Evolutionary conservation across 2,797 vertebrate species (phyloP), one percentile per base, ranked within the genome.

Genomic region (Brachyrhaphis roseni): DNA sequence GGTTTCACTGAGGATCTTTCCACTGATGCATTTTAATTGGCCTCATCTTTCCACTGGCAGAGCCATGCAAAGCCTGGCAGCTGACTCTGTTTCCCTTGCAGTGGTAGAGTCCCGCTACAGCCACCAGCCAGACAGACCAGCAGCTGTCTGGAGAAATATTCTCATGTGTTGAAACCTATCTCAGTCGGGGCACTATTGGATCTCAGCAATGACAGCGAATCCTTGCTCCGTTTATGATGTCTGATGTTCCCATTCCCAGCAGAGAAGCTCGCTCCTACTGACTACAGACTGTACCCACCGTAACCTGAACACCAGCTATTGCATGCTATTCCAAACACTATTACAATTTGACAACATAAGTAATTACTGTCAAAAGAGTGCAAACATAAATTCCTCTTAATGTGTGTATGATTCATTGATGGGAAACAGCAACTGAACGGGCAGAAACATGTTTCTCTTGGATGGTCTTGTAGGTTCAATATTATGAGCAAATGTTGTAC

Each of bases 91-190:
- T 88, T 86, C 91, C 88, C 86, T 86, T 90, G 86, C 51, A 71
- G 75, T 84, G 84, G 84, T 91, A 82, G 59, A 85, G 85, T 89
- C 82, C 82, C 78, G 46, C 85, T 88, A 79, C 85, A 89, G 82
- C 86, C 91, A 90, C 88, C 13, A 23, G 86, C 86, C 88, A 91
- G 85, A 86, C 82, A 91, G 83, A 86, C 81, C 51, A 59, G 84
- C 89, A 94, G 92, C 91, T 93, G 92, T 87, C 90, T 89, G 89
- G 88, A 91, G 85, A 91, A 81, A 87, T 82, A 86, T 75, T 86
- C 84, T 85, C 66, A 8, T 51, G 53, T 83, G 84, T 83, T 88
- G 85, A 86, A 83, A 81, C 79, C 80, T 85, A 90, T 84, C 85
- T 78, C 28, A 76, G 77, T 49, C 47, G 64, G 84, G 84, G 70